Evolutionary conservation across 2,888 invertebrate species (phyloP), one percentile per base, ranked within the genome.

Genomic region (Dolichomitus sp.): DNA sequence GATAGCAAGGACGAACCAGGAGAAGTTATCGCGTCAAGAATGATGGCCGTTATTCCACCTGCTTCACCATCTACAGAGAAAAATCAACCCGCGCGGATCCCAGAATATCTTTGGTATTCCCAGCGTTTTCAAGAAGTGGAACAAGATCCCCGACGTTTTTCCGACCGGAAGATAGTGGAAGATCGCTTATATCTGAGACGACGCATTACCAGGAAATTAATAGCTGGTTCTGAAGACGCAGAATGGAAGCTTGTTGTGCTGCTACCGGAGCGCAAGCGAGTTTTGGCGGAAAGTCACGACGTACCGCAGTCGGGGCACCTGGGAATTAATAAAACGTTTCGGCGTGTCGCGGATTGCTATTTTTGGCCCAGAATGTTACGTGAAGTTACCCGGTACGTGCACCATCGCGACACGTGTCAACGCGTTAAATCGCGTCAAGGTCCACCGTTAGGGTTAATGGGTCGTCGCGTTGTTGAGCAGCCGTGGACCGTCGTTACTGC

Each of bases 241-340:
- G 33, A 33, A 12, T 87, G 87, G 86, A 86, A 87, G 63, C 48
- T 85, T 4, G 85, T 87, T 30, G 37, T 88, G 0, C 86, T 88
- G 19, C 19, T 45, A 1, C 80, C 80, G 0, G 27, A 40, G 1
- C 37, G 73, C 12, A 12, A 1, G 4, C 59, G 9, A 78, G 33
- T 85, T 1, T 37, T 79, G 6, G 37, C n/a, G 0, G 84, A 84
- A 66, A 50, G 57, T 52, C 87, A 78, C 23, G 50, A 63, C 42
- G 78, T 68, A 37, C 83, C 57, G 78, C 85, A 11, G 79, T 59
- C 77, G 0, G 88, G 84, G 0, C 89, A 89, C 42, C 59, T 84
- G 7, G 89, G 89, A 0, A 68, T 85, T 1, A 57, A 68, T 9
- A 87, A 86, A 54, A 88, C 86, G 0, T 72, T 72, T 2, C 11